Conservation (phyloP, 92 coral and sea anemone species). For the Zoanthus sociatus region DNA sequence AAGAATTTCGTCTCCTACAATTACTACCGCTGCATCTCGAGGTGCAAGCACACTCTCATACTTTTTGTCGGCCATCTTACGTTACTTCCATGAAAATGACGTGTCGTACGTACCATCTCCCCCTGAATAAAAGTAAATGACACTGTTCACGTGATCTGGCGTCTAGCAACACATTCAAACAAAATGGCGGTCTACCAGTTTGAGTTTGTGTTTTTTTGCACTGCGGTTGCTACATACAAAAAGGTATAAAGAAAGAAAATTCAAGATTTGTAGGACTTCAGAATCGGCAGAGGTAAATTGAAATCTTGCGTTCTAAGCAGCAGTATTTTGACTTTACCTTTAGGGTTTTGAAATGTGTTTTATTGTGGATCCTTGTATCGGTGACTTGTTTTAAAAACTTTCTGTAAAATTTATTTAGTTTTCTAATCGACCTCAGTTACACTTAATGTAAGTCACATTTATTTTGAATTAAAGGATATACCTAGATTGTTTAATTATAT, state of each 20-base stretch:
- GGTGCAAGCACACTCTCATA: not conserved
- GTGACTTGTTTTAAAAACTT: not conserved
- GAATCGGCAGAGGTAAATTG: conserved; percentile 1
- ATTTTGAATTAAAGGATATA: not conserved
- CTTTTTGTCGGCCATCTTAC: conserved; percentile 40
- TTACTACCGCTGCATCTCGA: conserved; percentile 79
- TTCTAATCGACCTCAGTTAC: not conserved
- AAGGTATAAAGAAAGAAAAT: not conserved
- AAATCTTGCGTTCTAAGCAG: not conserved
- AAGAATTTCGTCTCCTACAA: conserved; percentile 95
- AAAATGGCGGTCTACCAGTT: conserved; percentile 41
- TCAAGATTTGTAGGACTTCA: not conserved
- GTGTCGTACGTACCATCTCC: conserved; percentile 6
- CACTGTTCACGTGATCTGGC: conserved; percentile 46
- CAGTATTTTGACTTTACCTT: not conserved
- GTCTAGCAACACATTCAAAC: conserved; percentile 56
- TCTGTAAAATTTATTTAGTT: not conserved
- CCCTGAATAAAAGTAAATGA: not conserved
- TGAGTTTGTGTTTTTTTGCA: conserved; percentile 17
- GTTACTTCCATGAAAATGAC: not conserved
- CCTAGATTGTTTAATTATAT: not conserved
- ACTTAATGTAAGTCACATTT: not conserved
- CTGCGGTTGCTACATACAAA: conserved; percentile 44
- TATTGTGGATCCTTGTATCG: not conserved
- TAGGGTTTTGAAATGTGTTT: not conserved